Evolutionary conservation across 2,888 invertebrate genomes (phyloP), one percentile per base, ranked within the genome.

Genomic region (Drosophila pseudotakahashii): DNA sequence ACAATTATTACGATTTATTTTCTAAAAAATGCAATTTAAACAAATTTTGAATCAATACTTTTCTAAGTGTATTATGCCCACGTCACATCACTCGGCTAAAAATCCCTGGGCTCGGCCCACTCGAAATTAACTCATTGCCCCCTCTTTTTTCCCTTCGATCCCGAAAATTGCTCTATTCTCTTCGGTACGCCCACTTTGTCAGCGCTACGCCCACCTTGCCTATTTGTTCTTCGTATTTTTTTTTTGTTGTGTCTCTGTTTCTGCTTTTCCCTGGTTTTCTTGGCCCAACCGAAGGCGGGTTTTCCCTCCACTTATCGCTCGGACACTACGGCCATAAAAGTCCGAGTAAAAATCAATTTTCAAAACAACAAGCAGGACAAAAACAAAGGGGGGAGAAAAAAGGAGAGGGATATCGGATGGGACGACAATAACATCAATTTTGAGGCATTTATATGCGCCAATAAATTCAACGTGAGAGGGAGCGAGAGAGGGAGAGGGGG

Each of bases 341-440:
- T 76, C 63, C 66, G 74, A 80, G 76, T 80, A 76, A 53, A 86
- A 83, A 83, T 88, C 78, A 88, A 83, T 83, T 88, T 86, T 66
- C 69, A 66, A 80, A 75, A 34, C 34, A 10, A 32, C 10, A 82
- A 82, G 69, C 71, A 88, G 81, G 83, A 85, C 86, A 82, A 54
- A 76, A 69, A 52, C 48, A 54, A 53, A 34, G 19, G 23, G 11
- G 50, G 55, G 11, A 47, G 55, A 48, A 51, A 53, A 54, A 47
- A 55, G 42, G 63, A 63, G 71, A 23, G 16, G 76, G 62, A 58
- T 34, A 34, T 34, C 34, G 19, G 66, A 66, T 63, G 66, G 72
- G 87, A 79, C 85, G 85, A 89, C 89, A 85, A 89, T 87, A 88
- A 85, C 89, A 85, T 89, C 79, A 88, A 89, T 89, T 85, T 89